Base-by-base conservation (phyloP, 2,797 vertebrate genomes). In the Rachycentron canadum region DNA sequence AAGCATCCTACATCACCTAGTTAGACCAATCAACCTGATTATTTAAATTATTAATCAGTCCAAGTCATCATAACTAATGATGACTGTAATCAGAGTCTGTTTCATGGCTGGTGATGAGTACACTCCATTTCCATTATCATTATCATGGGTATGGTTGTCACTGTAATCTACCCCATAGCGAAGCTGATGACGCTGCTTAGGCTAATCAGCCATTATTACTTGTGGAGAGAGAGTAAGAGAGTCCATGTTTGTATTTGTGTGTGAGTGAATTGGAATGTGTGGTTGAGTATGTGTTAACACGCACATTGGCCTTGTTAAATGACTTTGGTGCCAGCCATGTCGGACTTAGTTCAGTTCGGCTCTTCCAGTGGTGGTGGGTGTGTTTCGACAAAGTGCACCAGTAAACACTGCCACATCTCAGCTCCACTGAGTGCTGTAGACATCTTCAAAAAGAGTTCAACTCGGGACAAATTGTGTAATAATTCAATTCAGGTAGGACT, bases 21-120 rank as follows among this genome's bases (percentile, higher is more conserved):
- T 76, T 64, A 61, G 59, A 84, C 78, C 36, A 62, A 81, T 88
- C 45, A 58, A 81, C 61, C 74, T 89, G 78, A 89, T 89, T 91
- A 87, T 87, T 87, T 78, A 70, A 92, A 90, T 91, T 68, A 88
- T 85, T 74, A 90, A 91, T 91, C 91, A 92, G 79, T 55, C 60
- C 34, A 47, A 85, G 71, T 91, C 81, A 91, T 88, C 82, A 76
- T 84, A 86, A 91, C 77, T 86, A 89, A 89, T 90, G 85, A 85
- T 82, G 85, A 80, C 74, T 89, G 79, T 83, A 92, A 94, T 94
- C 88, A 93, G 50, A 88, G 57, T 66, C 38, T 70, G 81, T 86
- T 91, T 84, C 83, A 87, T 88, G 89, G 85, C 62, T 86, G 81
- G 57, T 92, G 89, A 88, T 82, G 90, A 92, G 80, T 19, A 81